Conservation (phyloP, 2,113 vertebrate genomes). For the Lepidiolamprologus cunningtoni region DNA sequence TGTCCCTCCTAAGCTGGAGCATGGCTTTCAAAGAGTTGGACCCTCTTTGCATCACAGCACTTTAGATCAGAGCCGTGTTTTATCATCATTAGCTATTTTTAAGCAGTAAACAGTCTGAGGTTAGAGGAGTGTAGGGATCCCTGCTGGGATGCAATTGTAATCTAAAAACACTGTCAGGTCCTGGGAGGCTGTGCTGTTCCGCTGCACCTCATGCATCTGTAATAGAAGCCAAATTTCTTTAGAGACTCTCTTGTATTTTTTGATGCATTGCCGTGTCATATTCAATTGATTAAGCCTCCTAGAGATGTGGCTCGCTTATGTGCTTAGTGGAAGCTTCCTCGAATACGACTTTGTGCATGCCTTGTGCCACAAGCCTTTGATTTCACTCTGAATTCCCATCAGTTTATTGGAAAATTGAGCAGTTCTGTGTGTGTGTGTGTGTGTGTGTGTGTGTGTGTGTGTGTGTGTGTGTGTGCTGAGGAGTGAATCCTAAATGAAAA, state of each 20-base stretch:
- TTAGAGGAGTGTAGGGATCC: conserved; percentile 16
- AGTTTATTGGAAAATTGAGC: conserved; percentile 28
- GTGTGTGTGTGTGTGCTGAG: background rate
- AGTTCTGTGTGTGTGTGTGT: background rate
- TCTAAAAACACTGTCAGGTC: conserved; percentile 37
- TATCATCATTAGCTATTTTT: conserved; percentile 35
- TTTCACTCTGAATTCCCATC: conserved; percentile 22
- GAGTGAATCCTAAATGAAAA: conserved; percentile 45
- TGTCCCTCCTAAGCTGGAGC: background rate
- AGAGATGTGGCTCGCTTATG: conserved; percentile 7
- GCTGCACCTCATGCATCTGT: conserved; percentile 17
- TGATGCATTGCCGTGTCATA: conserved; percentile 8
- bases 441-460: background rate
- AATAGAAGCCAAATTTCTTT: conserved; percentile 26
- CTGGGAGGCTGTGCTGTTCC: conserved; percentile 17
- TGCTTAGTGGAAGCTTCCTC: conserved; percentile 26
- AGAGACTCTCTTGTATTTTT: background rate
- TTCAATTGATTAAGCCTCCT: conserved; percentile 16
- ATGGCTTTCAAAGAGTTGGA: background rate
- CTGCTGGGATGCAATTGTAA: conserved; percentile 40
- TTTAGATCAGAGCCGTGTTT: background rate
- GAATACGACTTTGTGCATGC: conserved; percentile 22
- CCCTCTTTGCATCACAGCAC: background rate
- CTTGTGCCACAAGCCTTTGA: background rate
- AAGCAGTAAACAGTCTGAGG: conserved; percentile 16